These are phyloP conservation scores for Tachina fera DNA, from an alignment of 2,888 invertebrate genomes.

Conservation along the genomic window DNA sequence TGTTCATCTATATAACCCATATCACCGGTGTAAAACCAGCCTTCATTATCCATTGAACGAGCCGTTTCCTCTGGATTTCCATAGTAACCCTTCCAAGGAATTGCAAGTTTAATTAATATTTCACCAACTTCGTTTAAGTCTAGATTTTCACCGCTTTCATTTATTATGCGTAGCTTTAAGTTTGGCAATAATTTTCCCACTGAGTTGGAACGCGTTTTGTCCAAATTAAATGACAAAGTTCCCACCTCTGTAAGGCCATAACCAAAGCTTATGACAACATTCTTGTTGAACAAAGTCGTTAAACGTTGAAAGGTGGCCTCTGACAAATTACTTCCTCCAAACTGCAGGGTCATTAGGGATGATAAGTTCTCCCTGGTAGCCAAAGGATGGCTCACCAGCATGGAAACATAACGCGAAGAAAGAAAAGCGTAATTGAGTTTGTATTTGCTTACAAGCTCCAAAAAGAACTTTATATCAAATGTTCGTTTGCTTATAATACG, in stretches of 20 bases:
- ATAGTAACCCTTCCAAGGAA: conserved; percentile 78
- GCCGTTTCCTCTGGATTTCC: conserved; percentile 74
- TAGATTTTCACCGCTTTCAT: conserved; percentile 74
- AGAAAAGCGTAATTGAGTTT: conserved; percentile 70
- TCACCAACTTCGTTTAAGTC: conserved; percentile 76
- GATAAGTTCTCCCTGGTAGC: conserved; percentile 69
- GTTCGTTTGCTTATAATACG: conserved; percentile 75
- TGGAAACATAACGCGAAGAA: conserved; percentile 75
- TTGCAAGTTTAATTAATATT: conserved; percentile 72
- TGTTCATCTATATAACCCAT: conserved; percentile 79
- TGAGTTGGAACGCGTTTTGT: conserved; percentile 66
- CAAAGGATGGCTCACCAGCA: conserved; percentile 64
- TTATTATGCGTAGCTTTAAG: conserved; percentile 74
- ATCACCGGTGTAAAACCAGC: conserved; percentile 79
- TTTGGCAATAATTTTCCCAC: conserved; percentile 74
- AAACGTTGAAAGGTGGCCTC: conserved; percentile 65
- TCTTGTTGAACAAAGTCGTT: conserved; percentile 15
- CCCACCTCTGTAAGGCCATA: conserved; percentile 78
- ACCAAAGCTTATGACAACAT: conserved; percentile 67
- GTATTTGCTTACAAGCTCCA: conserved; percentile 75
- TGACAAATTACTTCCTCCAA: conserved; percentile 72
- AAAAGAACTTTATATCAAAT: conserved; percentile 73
- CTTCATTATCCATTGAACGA: conserved; percentile 73
- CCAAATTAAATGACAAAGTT: conserved; percentile 60
- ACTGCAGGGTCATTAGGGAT: conserved; percentile 69